These are phyloP conservation scores for Lepetodrilus schrolli DNA, from an alignment of 2,888 invertebrate species.

Conservation along the genomic window DNA sequence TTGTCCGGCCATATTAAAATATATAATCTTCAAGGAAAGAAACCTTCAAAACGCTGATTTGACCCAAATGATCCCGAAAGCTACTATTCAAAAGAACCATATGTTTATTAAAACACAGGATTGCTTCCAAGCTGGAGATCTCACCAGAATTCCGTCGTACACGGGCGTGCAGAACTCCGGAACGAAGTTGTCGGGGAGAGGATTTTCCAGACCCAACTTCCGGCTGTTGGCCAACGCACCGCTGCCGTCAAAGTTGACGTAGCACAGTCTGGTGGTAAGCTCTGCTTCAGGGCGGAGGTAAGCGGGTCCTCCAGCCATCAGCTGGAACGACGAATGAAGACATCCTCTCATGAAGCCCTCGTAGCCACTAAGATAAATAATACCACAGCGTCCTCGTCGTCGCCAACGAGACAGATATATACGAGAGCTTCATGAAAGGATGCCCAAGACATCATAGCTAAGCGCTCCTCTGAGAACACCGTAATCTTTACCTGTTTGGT, in stretches of 20 bases:
- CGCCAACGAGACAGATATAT: no score
- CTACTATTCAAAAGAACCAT: neutral
- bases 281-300: slow-evolving; percentile 68
- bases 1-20: no score
- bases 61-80: neutral
- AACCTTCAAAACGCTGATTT: no score
- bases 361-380: no score
- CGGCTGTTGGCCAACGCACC: slow-evolving; percentile 64
- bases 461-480: no score
- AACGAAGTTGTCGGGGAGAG: slow-evolving; percentile 65
- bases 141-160: slow-evolving; percentile 69
- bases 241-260: slow-evolving; percentile 72
- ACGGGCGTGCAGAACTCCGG: slow-evolving; percentile 57
- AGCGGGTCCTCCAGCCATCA: slow-evolving; percentile 73
- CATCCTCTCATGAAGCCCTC: no score
- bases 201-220: slow-evolving; percentile 52
- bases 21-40: no score
- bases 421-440: no score
- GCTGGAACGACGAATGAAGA: no score
- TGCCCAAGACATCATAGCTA: no score
- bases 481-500: no score
- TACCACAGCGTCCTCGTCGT: no score
- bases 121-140: neutral
- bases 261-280: slow-evolving; percentile 71
- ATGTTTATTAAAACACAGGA: neutral